Evolutionary conservation across 1,140 invertebrate species (phyloP).

Genomic region (Lucilia sericata): DNA sequence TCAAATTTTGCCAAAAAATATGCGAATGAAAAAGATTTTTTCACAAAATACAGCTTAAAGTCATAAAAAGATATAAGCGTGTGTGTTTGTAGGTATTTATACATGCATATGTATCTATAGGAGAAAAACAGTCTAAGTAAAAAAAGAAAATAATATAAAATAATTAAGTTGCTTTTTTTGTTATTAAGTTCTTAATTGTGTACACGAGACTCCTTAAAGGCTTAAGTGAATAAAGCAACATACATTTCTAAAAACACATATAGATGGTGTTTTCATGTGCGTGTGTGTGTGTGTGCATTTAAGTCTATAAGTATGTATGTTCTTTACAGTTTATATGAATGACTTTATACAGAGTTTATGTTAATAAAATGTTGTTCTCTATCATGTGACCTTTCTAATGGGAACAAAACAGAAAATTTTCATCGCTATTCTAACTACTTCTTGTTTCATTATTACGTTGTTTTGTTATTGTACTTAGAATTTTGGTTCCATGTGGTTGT

Average conservation of each 20-base stretch:
- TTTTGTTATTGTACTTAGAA: neutral
- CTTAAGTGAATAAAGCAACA: conserved; percentile 13
- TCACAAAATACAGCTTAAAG: conserved; percentile 15
- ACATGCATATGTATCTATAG: too few relatives aligned
- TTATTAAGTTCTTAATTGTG: neutral
- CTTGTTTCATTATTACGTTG: too few relatives aligned
- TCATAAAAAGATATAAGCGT: neutral
- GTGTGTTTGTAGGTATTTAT: too few relatives aligned
- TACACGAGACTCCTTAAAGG: conserved; percentile 38
- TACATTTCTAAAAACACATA: neutral
- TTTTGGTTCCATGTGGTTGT: neutral
- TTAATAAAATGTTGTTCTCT: neutral
- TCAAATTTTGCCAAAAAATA: neutral
- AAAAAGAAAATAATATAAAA: conserved; percentile 13
- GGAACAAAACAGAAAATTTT: neutral
- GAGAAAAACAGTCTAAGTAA: neutral
- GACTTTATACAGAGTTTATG: neutral
- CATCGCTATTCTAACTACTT: neutral
- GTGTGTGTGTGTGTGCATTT: neutral
- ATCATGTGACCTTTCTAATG: conserved; percentile 31
- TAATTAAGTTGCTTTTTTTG: conserved; percentile 34
- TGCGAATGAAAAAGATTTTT: neutral
- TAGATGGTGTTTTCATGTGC: too few relatives aligned
- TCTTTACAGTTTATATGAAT: neutral
- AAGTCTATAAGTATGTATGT: neutral